Evolutionary conservation across 2,888 invertebrate genomes (phyloP).

Genomic region (Synanthedon formicaeformis): DNA sequence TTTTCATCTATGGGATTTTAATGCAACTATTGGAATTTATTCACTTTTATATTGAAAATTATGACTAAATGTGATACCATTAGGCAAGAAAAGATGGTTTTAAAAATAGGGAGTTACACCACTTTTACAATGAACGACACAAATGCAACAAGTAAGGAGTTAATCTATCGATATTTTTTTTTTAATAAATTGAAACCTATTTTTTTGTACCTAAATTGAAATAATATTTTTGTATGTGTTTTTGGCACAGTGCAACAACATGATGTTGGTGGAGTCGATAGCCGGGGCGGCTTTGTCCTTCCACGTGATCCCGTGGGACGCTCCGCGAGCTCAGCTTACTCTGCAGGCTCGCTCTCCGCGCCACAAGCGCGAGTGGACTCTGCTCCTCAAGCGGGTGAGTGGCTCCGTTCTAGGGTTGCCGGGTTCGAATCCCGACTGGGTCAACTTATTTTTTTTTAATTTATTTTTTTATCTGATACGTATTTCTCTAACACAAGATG

Average conservation of each 20-base stretch:
- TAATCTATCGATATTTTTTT: too few relatives aligned
- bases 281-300: slow-evolving; percentile 94
- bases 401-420: neutral
- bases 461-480: too few relatives aligned
- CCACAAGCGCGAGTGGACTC: slow-evolving; percentile 83
- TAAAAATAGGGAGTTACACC: too few relatives aligned
- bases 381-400: slow-evolving; percentile 68
- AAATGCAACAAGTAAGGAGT: too few relatives aligned
- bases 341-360: slow-evolving; percentile 85
- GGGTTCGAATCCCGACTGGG: neutral
- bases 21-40: too few relatives aligned
- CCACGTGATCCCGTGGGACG: slow-evolving; percentile 96
- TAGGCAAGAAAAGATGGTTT: too few relatives aligned
- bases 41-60: too few relatives aligned
- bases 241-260: slow-evolving; percentile 92
- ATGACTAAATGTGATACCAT: too few relatives aligned
- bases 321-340: slow-evolving; percentile 91
- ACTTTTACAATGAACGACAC: too few relatives aligned
- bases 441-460: neutral
- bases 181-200: too few relatives aligned
- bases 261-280: slow-evolving; percentile 97
- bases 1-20: too few relatives aligned
- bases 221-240: neutral
- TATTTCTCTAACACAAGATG: neutral
- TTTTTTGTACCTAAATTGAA: too few relatives aligned